Base-by-base conservation (phyloP, 2,113 vertebrate genomes). In the Puntigrus tetrazona region DNA sequence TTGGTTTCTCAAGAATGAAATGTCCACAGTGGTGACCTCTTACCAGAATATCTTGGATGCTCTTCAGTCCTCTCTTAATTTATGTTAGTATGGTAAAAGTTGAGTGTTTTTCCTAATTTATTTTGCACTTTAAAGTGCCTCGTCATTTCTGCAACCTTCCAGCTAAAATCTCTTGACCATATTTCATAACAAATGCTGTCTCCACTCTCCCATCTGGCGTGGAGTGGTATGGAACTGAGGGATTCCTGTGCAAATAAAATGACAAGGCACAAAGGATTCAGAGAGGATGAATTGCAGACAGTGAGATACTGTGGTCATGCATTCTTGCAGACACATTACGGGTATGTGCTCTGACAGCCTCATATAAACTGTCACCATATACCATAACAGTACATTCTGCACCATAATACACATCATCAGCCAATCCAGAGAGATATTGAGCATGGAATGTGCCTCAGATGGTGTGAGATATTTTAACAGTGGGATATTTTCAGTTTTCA, bases 201-300 rank as follows among this genome's bases (percentile, higher is more conserved):
- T 85, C 29, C 31, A 50, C 75, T 81, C 29, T 85, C 57, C 80
- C 29, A 52, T 81, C 50, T 78, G 86, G 86, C 86, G 85, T 55
- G 57, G 3, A 75, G 61, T 82, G 57, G 55, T 69, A 80, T 84
- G 67, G 36, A 45, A 89, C 75, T 47, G 81, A 74, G 43, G 52
- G 85, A 80, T 82, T 82, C 63, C 76, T 83, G 34, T 31, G 22
- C 27, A 63, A 85, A 79, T 59, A 84, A 78, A 69, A 57, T 57
- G 69, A 69, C 61, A 81, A 84, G 80, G 45, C n/a, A 81, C 85
- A 81, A 63, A 72, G 38, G 77, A 70, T 67, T 43, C 38, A 31
- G 75, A 11, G 14, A 20, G 75, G 41, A 83, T 78, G 36, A 76
- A 83, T 41, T 52, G 41, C 83, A 83, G 75, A 38, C 55, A n/a